Conservation (phyloP, 1,140 invertebrate genomes). For the Lanistes nyassanus region DNA sequence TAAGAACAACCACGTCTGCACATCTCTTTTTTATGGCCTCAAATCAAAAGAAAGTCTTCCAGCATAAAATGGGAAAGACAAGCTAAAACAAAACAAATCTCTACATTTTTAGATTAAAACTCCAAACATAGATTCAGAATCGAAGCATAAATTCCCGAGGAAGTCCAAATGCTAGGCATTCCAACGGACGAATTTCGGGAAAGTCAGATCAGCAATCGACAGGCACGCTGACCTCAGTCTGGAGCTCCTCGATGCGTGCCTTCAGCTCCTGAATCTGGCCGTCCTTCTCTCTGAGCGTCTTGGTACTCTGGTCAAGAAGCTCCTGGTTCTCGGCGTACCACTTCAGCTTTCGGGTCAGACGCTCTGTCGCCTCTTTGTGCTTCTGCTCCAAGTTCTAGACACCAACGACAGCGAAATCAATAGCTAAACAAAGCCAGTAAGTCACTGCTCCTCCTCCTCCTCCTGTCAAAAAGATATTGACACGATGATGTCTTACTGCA, state of each 20-base stretch:
- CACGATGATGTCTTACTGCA: too few species aligned
- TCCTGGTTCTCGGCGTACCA: slow-evolving; percentile 66
- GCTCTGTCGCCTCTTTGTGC: slow-evolving; percentile 54
- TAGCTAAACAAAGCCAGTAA: too few species aligned
- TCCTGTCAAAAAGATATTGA: too few species aligned
- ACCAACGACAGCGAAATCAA: neutral
- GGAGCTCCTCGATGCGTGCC: slow-evolving; percentile 54
- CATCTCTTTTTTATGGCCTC: too few species aligned
- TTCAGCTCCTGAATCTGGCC: slow-evolving; percentile 59
- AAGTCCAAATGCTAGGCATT: too few species aligned
- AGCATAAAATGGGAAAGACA: neutral
- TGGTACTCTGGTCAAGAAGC: slow-evolving; percentile 56
- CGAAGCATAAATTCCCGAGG: too few species aligned
- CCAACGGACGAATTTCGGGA: too few species aligned
- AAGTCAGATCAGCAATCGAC: neutral
- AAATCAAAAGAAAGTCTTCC: too few species aligned
- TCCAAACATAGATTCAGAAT: too few species aligned
- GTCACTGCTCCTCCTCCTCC: too few species aligned
- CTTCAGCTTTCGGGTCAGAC: slow-evolving; percentile 56
- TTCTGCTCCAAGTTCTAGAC: slow-evolving; percentile 49
- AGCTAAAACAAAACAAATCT: neutral
- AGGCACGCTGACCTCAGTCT: slow-evolving; percentile 51
- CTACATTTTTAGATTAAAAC: too few species aligned
- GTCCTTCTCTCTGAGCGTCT: slow-evolving; percentile 49
- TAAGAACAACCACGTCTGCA: neutral